Evolutionary conservation across 2,888 invertebrate genomes (phyloP).

Genomic region (Opisthograptis luteolata): DNA sequence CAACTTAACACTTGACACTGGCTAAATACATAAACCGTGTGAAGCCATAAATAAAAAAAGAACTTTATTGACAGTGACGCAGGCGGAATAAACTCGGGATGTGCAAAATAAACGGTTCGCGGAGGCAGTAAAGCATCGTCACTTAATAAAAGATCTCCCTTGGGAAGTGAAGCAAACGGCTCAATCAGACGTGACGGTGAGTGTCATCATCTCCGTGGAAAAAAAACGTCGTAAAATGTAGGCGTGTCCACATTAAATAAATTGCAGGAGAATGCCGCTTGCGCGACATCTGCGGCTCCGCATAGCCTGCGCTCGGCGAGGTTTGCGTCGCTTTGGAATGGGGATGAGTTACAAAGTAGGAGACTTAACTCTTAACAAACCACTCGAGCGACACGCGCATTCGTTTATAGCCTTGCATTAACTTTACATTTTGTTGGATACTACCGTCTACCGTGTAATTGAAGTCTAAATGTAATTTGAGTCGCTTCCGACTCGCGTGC

Average conservation of each 20-base stretch:
- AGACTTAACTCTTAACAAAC: no score
- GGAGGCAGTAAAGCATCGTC: constrained; percentile 65
- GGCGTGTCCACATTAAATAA: constrained; percentile 76
- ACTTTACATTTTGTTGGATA: no score
- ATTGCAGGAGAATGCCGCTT: constrained; percentile 70
- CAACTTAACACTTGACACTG: no score
- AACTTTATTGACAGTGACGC: constrained; percentile 44
- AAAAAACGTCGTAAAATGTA: constrained; percentile 75
- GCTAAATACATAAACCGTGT: no score
- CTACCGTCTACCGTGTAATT: no score
- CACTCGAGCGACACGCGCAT: no score
- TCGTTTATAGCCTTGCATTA: no score
- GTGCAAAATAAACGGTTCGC: constrained; percentile 51
- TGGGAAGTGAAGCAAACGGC: constrained; percentile 72
- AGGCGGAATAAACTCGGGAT: constrained; percentile 40
- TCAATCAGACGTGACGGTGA: constrained; percentile 76
- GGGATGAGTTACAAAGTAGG: background rate
- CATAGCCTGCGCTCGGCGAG: constrained; percentile 37
- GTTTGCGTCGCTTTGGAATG: constrained; percentile 33
- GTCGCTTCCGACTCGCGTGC: no score
- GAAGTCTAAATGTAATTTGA: no score
- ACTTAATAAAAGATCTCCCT: constrained; percentile 77
- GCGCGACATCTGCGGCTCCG: constrained; percentile 63
- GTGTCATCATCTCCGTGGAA: constrained; percentile 66
- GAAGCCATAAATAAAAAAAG: constrained; percentile 42